Evolutionary conservation across 2,797 vertebrate genomes (phyloP).

Genomic region (Prionace glauca): DNA sequence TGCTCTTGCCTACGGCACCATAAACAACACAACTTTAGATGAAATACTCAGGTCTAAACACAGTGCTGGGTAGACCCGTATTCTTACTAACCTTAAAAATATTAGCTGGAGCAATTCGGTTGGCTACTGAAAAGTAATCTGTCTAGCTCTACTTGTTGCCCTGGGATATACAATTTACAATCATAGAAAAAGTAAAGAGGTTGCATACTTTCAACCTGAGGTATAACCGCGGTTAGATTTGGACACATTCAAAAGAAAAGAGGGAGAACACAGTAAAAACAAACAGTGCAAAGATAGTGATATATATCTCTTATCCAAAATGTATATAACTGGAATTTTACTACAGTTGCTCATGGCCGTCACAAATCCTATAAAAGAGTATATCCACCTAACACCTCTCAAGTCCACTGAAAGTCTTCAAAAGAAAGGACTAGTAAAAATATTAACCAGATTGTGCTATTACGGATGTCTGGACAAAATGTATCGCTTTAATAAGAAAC

Average conservation of each 20-base stretch:
- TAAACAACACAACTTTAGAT: conserved; percentile 33
- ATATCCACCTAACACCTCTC: not conserved
- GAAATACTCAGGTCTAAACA: conserved; percentile 6
- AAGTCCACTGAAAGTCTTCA: too few relatives aligned
- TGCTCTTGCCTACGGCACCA: conserved; percentile 27
- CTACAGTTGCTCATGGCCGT: not conserved
- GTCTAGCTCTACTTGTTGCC: not conserved
- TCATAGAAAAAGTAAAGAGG: not conserved
- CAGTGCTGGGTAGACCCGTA: not conserved
- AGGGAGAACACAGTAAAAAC: not conserved
- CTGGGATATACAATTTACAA: not conserved
- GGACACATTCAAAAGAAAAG: not conserved
- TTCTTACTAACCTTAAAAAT: not conserved
- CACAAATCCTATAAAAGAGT: not conserved
- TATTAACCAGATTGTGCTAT: not conserved
- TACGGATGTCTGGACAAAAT: not conserved
- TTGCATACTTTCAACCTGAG: not conserved
- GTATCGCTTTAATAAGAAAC: not conserved
- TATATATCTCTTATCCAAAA: not conserved
- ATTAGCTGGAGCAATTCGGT: not conserved
- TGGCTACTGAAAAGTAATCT: not conserved
- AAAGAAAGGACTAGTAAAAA: not conserved
- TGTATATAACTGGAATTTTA: not conserved
- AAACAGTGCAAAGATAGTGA: not conserved
- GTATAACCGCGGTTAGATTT: too few relatives aligned